These are phyloP conservation scores for Brassicogethes aeneus DNA, from an alignment of 2,888 invertebrate genomes.

Conservation along the genomic window DNA sequence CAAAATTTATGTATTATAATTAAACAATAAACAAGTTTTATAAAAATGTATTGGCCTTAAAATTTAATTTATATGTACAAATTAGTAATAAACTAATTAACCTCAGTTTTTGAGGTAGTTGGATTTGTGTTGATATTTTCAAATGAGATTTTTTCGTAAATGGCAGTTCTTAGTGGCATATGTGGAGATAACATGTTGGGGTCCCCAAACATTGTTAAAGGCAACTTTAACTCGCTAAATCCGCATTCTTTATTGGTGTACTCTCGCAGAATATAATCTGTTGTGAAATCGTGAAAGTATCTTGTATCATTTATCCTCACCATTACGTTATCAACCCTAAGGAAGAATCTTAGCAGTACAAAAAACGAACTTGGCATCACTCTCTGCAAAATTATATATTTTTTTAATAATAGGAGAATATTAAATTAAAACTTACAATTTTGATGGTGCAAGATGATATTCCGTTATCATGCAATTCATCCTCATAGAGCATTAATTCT, in stretches of 20 bases:
- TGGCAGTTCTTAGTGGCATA: slow-evolving; percentile 48
- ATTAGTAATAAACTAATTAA: not conserved
- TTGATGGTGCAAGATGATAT: slow-evolving; percentile 83
- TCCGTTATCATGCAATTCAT: slow-evolving; percentile 97
- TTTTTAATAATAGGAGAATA: slow-evolving; percentile 1
- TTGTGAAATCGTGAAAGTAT: slow-evolving; percentile 68
- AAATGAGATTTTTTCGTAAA: slow-evolving; percentile 39
- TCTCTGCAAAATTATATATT: slow-evolving; percentile 53
- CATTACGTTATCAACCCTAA: slow-evolving; percentile 90
- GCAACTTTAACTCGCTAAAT: slow-evolving; percentile 57
- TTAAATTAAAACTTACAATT: slow-evolving; percentile 60
- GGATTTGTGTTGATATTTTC: too few relatives aligned
- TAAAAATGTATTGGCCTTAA: too few relatives aligned
- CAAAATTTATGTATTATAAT: too few relatives aligned
- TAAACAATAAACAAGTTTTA: too few relatives aligned
- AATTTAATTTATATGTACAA: too few relatives aligned
- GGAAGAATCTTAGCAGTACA: slow-evolving; percentile 80
- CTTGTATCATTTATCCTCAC: slow-evolving; percentile 83
- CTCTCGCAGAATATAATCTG: slow-evolving; percentile 74
- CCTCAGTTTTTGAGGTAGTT: not conserved
- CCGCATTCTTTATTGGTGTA: slow-evolving; percentile 71
- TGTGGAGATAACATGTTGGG: slow-evolving; percentile 60
- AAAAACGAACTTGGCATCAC: slow-evolving; percentile 95
- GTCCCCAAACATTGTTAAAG: slow-evolving; percentile 52
- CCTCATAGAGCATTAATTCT: slow-evolving; percentile 91